Base-by-base conservation (phyloP, 2,797 vertebrate species). In the Acridotheres tristis region DNA sequence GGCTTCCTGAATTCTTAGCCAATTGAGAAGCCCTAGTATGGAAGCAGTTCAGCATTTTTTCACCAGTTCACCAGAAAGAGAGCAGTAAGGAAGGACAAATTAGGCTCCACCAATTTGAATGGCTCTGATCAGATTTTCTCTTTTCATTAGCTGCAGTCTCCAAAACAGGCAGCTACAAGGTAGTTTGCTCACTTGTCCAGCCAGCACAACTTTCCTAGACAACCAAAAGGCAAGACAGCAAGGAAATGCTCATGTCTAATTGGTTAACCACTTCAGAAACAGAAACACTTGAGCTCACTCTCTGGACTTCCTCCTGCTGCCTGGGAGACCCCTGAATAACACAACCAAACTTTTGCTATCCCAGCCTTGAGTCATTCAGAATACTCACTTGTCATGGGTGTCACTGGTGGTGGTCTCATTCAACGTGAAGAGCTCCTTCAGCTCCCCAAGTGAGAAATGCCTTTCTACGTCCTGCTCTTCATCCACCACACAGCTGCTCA, bases 401-500 rank as follows among this genome's bases (percentile, higher is more conserved):
- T 99, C 99, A 34, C 99, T 99, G 84, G 93, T 69, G 26, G 98
- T 99, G 50, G 97, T 96, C 96, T 99, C 98, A 25, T 98, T 99
- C 82, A 99, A 96, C 0, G 94, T 97, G 95, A 99, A 99, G 30
- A 99, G 98, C 89, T 99, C 99, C 92, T 98, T 98, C 59, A 99
- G 97, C 89, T 99, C 99, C 5, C 98, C 99, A 4, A 99, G 98
- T 25, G 99, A 99, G 96, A 99, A 99, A 86, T 99, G 99, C 36
- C 99, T 98, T 96, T 99, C 99, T 65, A 99, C 99, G 10, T 99
- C 98, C 96, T 99, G 98, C 94, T 99, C 99, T 94, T 99, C 99
- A 43, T 99, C 99, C 67, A 99, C 99, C 89, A 99, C 99, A 2
- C 99, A 99, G 97, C 99, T 99, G 97, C 99, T 99, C 95, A 99